These are phyloP conservation scores for Nasonia giraulti DNA, from an alignment of 1,140 invertebrate species.

Conservation along the genomic window DNA sequence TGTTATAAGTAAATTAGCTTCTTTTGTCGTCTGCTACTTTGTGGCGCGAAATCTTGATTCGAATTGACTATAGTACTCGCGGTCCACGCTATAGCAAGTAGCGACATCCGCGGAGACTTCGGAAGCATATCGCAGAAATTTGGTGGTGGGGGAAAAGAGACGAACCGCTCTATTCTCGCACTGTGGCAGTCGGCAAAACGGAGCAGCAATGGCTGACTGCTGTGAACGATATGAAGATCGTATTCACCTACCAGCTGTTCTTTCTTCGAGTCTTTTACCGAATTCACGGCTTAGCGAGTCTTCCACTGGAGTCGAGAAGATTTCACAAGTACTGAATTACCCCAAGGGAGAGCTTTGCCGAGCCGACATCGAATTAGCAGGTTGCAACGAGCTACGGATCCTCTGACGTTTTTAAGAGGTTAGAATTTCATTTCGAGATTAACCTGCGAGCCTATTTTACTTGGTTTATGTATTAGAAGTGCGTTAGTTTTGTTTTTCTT, in stretches of 20 bases:
- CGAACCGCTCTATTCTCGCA: too few relatives aligned
- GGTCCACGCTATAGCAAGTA: too few relatives aligned
- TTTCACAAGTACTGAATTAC: background rate
- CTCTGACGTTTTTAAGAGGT: background rate
- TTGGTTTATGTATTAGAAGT: too few relatives aligned
- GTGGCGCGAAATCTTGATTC: too few relatives aligned
- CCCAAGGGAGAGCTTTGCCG: background rate
- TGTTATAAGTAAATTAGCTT: too few relatives aligned
- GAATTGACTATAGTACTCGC: too few relatives aligned
- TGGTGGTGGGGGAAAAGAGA: too few relatives aligned
- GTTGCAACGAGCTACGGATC: background rate
- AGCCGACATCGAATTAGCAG: background rate
- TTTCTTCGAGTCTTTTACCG: background rate
- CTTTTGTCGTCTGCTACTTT: too few relatives aligned
- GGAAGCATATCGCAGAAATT: too few relatives aligned
- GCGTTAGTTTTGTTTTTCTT: too few relatives aligned
- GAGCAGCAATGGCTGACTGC: conserved; percentile 1
- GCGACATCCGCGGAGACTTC: too few relatives aligned
- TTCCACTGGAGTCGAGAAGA: background rate
- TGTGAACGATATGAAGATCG: conserved; percentile 20
- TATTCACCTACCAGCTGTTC: conserved; percentile 13
- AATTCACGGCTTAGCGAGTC: background rate
- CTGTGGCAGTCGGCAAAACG: background rate
- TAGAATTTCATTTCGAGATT: background rate
- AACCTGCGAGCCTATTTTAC: background rate